These are phyloP conservation scores for Melipona quadrifasciata DNA, from an alignment of 1,140 invertebrate species.

Conservation along the genomic window DNA sequence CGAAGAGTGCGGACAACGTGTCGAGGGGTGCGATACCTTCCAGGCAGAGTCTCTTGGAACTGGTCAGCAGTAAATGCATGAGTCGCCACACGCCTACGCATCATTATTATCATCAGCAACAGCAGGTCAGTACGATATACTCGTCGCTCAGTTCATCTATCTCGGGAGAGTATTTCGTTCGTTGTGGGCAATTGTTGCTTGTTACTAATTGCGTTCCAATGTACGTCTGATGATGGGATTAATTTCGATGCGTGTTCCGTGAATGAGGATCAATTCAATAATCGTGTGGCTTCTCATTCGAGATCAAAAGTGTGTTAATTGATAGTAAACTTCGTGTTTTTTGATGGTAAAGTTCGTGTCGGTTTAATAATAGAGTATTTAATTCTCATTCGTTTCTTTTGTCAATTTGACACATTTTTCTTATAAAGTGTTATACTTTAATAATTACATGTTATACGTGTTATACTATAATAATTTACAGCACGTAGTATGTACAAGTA, in stretches of 20 bases:
- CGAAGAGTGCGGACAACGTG: conserved; percentile 78
- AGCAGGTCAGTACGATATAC: conserved; percentile 68
- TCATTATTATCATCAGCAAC: conserved; percentile 78
- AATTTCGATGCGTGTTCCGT: not conserved
- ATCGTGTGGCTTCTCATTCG: not conserved
- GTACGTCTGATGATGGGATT: not conserved
- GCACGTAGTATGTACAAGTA: too few relatives aligned
- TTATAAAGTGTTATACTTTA: too few relatives aligned
- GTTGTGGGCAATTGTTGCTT: not conserved
- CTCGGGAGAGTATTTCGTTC: not conserved
- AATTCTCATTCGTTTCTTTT: too few relatives aligned
- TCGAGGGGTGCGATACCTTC: conserved; percentile 73
- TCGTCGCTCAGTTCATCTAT: too few relatives aligned
- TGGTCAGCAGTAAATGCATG: conserved; percentile 80
- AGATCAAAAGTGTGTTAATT: too few relatives aligned
- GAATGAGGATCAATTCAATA: not conserved
- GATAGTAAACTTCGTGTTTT: too few relatives aligned
- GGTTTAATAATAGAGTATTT: too few relatives aligned
- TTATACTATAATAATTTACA: too few relatives aligned
- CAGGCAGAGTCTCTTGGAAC: conserved; percentile 79
- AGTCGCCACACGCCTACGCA: conserved; percentile 77
- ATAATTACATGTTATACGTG: too few relatives aligned
- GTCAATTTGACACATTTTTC: too few relatives aligned
- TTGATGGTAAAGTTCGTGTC: too few relatives aligned
- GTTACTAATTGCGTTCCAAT: not conserved